Conservation (phyloP, 2,113 vertebrate genomes). For the Hypocryptadius cinnamomeus region DNA sequence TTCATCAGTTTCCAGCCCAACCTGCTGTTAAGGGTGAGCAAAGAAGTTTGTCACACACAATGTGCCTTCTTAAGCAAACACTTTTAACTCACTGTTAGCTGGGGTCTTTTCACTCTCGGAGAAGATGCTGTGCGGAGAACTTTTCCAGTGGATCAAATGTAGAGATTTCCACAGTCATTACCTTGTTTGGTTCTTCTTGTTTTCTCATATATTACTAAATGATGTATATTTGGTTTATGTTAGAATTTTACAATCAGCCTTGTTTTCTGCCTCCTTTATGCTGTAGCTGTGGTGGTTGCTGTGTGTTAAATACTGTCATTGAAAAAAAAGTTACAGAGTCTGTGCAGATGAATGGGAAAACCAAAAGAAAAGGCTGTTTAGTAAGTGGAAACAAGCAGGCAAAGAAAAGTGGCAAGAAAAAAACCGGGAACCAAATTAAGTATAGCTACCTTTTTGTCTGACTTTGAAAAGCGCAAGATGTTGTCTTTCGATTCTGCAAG, state of each 20-base stretch:
- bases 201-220: not conserved
- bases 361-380: not conserved
- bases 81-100: not conserved
- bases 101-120: not conserved
- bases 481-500: not conserved
- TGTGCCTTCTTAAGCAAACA: not conserved
- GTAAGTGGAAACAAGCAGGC: slow-evolving; percentile 4
- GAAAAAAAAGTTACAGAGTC: not conserved
- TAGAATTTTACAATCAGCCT: not conserved
- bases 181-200: not conserved
- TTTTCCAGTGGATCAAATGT: not conserved
- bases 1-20: slow-evolving; percentile 37
- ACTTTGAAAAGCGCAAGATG: not conserved
- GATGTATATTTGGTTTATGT: not conserved
- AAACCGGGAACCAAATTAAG: not conserved
- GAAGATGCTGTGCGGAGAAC: not conserved
- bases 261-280: not conserved
- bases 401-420: slow-evolving; percentile 5
- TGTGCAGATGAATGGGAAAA: not conserved
- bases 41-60: slow-evolving; percentile 12
- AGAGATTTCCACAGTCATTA: not conserved
- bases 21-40: slow-evolving; percentile 28
- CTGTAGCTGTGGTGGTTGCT: not conserved
- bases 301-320: not conserved
- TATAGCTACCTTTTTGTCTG: not conserved